phyloP scores from a whole-genome alignment of 1,140 invertebrate species.

The Anastatus disparis region DNA sequence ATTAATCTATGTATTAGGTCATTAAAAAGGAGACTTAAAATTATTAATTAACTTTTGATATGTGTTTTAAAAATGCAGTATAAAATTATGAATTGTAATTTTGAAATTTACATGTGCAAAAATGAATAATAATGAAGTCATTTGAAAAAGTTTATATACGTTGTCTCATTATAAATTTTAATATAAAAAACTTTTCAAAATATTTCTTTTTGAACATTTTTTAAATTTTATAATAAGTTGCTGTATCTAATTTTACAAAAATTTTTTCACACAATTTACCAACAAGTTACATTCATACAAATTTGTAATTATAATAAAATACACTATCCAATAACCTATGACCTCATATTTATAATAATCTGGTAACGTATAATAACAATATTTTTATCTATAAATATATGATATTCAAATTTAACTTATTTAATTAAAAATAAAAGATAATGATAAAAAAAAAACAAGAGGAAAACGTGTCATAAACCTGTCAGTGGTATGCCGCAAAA shows the following conservation, averaged over 20 bases:
- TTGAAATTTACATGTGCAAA: too few species aligned
- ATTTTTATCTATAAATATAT: constrained; percentile 9
- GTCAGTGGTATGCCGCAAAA: background rate
- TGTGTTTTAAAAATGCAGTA: too few species aligned
- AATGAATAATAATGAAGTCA: too few species aligned
- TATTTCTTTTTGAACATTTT: too few species aligned
- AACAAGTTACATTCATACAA: background rate
- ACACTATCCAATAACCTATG: constrained; percentile 10
- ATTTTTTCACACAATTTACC: background rate
- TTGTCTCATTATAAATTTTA: too few species aligned
- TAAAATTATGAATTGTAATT: too few species aligned
- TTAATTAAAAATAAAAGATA: background rate
- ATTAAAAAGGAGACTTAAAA: too few species aligned
- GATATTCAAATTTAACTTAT: background rate
- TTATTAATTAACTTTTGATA: too few species aligned
- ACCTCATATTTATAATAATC: background rate
- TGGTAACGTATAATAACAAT: background rate
- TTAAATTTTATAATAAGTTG: too few species aligned
- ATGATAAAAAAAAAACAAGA: background rate
- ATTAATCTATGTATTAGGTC: too few species aligned
- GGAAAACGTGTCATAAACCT: background rate
- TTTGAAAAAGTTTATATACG: too few species aligned
- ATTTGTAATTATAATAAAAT: background rate
- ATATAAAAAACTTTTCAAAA: too few species aligned
- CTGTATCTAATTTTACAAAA: background rate